Evolutionary conservation across 2,888 invertebrate species (phyloP), one percentile per base, ranked within the genome.

Genomic region (Liopterus haemorrhoidalis): DNA sequence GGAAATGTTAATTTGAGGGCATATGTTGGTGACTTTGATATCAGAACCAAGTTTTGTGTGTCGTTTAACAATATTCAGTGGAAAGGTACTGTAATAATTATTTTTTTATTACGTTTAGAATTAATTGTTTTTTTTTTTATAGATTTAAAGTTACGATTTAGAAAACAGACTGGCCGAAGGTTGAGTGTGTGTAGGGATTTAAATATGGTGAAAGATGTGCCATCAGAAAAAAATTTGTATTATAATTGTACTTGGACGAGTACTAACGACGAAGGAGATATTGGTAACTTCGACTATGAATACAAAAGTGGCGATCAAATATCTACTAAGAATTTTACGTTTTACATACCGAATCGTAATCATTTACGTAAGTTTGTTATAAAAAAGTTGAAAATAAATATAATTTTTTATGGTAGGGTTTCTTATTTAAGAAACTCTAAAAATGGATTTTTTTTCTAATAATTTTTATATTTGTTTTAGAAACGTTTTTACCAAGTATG

Each of bases 221-320:
- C 32, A 2, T 20, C 27, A 9, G 14, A 33, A 14, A 19, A 33
- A 19, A 5, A 12, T 14, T 24, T 42, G 5, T 25, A 22, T 11
- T 42, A 33, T 4, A 15, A 11, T 35, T 42, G 41, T 27, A 25
- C 35, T 6, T 42, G 41, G 41, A 11, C 25, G 2, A 12, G 18
- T 5, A 14, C 25, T 12, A 6, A 9, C 4, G 25, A 14, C 15
- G 41, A 42, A 42, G 27, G 27, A 4, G 9, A 42, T 12, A 15
- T 22, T 5, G 35, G 25, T 5, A 28, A 42, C 9, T 42, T 42
- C 12, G 33, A 42, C 8, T 42, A 35, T 42, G 35, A 42, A 27
- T 42, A 27, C 20, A 35, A 35, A 14, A 15, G 16, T 4, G 19
- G 20, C 3, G 27, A 42, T 15, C 20, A 24, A 9, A 14, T 24